Evolutionary conservation across 2,888 invertebrate species (phyloP), one percentile per base, ranked within the genome.

Genomic region (Antheraea assamensis): DNA sequence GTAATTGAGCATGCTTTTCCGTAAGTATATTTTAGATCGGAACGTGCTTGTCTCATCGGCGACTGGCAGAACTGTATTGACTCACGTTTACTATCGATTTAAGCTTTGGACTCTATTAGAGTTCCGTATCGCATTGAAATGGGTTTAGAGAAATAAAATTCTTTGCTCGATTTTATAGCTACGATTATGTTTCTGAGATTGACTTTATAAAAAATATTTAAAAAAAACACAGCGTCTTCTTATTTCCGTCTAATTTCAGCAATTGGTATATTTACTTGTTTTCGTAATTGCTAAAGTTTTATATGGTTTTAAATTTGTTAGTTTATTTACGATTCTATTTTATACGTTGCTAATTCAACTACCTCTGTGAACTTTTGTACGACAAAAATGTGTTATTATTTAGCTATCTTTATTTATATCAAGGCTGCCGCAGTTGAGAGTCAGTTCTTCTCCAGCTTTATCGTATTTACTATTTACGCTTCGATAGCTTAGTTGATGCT

Each of bases 71-170:
- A 85, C 85, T 82, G 80, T 88, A 89, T 89, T 82, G 88, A 85
- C 86, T 86, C 83, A 81, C 80, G 83, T 81, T 81, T 79, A 74
- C 73, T 86, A 90, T 90, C 89, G 88, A 89, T 90, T 89, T 79
- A 79, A 82, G 83, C 81, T 81, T 85, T 83, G 79, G 78, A 80
- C 78, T 75, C 77, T 80, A 80, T 86, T 86, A 82, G 89, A 85
- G 89, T 81, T 82, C 87, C 70, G 71, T 58, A 66, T 68, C 71
- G 74, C 71, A 74, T 74, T 21, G 30, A 64, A 64, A 64, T 17
- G 27, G 27, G 61, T 30, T 64, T 30, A 64, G 27, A 30, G 61
- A 64, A 64, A 17, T 64, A 64, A 30, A 64, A 64, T 64, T 64
- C 27, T 64, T 64, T 17, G 27, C 21, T 64, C 27, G 27, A 64